A percentile compares a stretch with the other conserved stretches of the same genome.
Conservation (phyloP, 2,797 vertebrate genomes). For the Lacerta viridis region DNA sequence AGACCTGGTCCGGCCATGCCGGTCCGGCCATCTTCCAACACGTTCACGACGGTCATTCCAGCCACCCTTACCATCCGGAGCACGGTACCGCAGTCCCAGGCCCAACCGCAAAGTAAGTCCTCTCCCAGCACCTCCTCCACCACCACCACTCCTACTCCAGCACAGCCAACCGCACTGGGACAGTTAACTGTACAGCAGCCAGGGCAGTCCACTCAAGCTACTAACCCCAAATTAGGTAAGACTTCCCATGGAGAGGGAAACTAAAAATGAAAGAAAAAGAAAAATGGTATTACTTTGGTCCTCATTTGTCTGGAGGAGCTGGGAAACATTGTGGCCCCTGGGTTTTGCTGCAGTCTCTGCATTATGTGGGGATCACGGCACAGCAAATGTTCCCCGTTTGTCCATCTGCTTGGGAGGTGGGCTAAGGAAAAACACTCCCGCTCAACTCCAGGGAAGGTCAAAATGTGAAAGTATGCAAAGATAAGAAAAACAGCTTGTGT, state of each 20-base stretch:
- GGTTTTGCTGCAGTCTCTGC: not conserved
- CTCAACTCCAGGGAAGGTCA: not conserved
- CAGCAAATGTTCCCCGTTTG: not conserved
- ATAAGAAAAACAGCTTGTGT: not conserved
- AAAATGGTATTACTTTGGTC: not conserved
- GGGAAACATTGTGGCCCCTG: constrained; percentile 19
- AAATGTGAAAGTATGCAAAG: rapidly evolving
- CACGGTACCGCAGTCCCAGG: constrained; percentile 81
- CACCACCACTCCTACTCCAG: constrained; percentile 76
- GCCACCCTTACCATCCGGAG: constrained; percentile 90
- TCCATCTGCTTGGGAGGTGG: not conserved
- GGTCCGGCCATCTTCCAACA: constrained; percentile 80
- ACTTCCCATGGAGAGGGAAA: constrained; percentile 32
- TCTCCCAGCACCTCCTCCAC: constrained; percentile 76
- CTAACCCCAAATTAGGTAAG: constrained; percentile 84
- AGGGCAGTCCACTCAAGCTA: constrained; percentile 77
- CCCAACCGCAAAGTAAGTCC: constrained; percentile 80
- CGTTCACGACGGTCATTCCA: constrained; percentile 89
- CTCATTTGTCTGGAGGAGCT: not conserved
- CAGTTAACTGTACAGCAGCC: constrained; percentile 78
- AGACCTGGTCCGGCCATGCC: constrained; percentile 77
- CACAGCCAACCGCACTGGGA: constrained; percentile 70
- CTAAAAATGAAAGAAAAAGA: not conserved
- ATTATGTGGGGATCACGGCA: too few relatives aligned
- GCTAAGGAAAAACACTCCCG: not conserved